phyloP scores from a whole-genome alignment of 2,797 vertebrate species.

The Chloroceryle amazona region DNA sequence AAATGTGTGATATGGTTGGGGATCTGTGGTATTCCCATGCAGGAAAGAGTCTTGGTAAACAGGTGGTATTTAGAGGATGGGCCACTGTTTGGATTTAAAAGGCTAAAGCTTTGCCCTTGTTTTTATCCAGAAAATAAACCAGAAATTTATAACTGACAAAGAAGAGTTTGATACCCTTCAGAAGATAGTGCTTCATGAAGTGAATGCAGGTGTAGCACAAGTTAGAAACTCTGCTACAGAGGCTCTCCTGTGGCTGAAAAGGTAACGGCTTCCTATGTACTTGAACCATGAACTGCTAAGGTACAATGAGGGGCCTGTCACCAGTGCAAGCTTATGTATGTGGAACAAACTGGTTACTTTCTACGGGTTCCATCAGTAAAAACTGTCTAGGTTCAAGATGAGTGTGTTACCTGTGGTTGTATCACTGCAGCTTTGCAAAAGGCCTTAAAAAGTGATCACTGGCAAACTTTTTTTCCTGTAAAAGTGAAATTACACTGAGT shows the following conservation, averaged over 20 bases:
- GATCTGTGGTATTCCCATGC: background rate
- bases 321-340: background rate
- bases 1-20: background rate
- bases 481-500: background rate
- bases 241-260: conserved; percentile 95
- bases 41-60: background rate
- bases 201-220: conserved; percentile 85
- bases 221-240: conserved; percentile 96
- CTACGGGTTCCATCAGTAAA: background rate
- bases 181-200: conserved; percentile 94
- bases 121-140: conserved; percentile 91
- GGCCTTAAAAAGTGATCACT: fast-evolving
- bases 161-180: conserved; percentile 92
- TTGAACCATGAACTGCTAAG: background rate
- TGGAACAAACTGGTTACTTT: background rate
- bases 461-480: background rate
- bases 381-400: background rate
- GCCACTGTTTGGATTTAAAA: background rate
- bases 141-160: conserved; percentile 93
- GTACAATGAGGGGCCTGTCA: background rate
- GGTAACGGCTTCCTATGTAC: conserved; percentile 43
- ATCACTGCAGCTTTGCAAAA: background rate
- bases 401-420: background rate
- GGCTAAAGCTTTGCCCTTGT: background rate
- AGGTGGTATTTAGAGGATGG: background rate